phyloP scores from a whole-genome alignment of 1,140 invertebrate species.

The Tetraneura akinire region DNA sequence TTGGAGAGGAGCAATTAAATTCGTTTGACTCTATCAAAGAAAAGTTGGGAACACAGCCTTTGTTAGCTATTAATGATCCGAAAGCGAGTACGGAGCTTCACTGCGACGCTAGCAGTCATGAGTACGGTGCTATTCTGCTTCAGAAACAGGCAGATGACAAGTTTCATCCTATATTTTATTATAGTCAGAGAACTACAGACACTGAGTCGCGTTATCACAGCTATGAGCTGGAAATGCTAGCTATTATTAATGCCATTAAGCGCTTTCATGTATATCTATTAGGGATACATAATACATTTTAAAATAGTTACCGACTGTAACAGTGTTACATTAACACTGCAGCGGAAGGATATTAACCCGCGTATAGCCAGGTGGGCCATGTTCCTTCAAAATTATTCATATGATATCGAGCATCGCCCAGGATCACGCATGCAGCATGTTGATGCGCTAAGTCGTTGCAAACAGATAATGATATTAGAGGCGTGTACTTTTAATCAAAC shows the following conservation, averaged over 20 bases:
- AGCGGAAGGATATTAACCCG: not conserved
- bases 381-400: conserved; percentile 2
- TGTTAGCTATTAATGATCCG: conserved; percentile 4
- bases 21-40: conserved; percentile 20
- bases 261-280: conserved; percentile 10
- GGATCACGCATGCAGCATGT: conserved; percentile 38
- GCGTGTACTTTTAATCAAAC: conserved; percentile 2
- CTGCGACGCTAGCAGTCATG: conserved; percentile 11
- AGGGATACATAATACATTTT: conserved; percentile 16
- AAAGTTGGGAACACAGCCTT: conserved; percentile 2
- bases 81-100: conserved; percentile 53
- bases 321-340: not conserved
- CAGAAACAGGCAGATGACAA: not conserved
- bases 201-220: conserved; percentile 3
- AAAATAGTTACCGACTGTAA: conserved; percentile 33
- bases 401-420: conserved; percentile 22
- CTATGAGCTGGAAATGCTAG: conserved; percentile 4
- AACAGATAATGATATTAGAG: not conserved
- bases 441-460: conserved; percentile 22
- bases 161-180: conserved; percentile 25
- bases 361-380: conserved; percentile 21
- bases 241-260: conserved; percentile 5
- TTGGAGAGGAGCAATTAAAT: not conserved
- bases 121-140: not conserved
- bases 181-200: conserved; percentile 5